Conservation (phyloP, 2,888 invertebrate genomes). For the Acrobasis repandana region DNA sequence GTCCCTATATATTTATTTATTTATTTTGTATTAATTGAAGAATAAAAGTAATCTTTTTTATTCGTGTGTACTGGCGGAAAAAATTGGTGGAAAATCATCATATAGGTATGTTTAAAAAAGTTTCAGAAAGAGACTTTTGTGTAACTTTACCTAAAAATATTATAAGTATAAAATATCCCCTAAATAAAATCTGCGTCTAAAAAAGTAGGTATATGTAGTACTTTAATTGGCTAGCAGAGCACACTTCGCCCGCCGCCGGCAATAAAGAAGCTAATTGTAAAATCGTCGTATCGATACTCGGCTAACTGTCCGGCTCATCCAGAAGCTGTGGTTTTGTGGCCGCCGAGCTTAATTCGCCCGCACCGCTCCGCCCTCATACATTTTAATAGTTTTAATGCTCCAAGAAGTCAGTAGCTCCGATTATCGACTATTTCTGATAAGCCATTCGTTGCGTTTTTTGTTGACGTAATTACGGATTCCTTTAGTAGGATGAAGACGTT, state of each 20-base stretch:
- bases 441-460: slow-evolving; percentile 42
- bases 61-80: too few relatives aligned
- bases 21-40: too few relatives aligned
- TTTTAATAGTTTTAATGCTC: slow-evolving; percentile 76
- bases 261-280: slow-evolving; percentile 51
- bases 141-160: too few relatives aligned
- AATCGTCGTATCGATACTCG: slow-evolving; percentile 54
- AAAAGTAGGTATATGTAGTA: too few relatives aligned
- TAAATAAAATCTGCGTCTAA: too few relatives aligned
- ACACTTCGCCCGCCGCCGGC: slow-evolving; percentile 3
- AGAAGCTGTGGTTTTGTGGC: slow-evolving; percentile 79
- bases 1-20: too few relatives aligned
- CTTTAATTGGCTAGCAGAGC: too few relatives aligned
- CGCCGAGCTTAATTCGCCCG: slow-evolving; percentile 63
- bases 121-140: too few relatives aligned
- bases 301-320: slow-evolving; percentile 64
- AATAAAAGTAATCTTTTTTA: too few relatives aligned
- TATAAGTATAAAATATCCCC: too few relatives aligned
- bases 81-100: too few relatives aligned
- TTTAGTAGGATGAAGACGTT: slow-evolving; percentile 48
- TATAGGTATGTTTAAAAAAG: too few relatives aligned
- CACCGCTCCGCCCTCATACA: slow-evolving; percentile 61
- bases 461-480: slow-evolving; percentile 40
- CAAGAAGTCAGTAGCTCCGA: slow-evolving; percentile 51
- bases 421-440: slow-evolving; percentile 44